Evolutionary conservation across 2,888 invertebrate genomes (phyloP).

Genomic region (Amorpha juglandis): DNA sequence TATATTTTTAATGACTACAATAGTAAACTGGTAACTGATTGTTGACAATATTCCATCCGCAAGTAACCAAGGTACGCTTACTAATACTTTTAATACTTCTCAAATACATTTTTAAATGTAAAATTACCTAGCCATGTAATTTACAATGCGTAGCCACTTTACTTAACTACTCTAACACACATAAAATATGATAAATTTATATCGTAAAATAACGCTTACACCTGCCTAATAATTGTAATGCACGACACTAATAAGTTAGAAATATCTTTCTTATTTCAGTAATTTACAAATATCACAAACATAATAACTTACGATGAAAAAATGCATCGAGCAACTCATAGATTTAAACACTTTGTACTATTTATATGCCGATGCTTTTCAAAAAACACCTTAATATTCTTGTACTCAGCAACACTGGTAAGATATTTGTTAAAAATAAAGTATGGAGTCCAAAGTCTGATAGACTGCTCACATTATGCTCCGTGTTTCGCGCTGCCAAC

Average conservation of each 20-base stretch:
- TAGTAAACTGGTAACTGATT: background rate
- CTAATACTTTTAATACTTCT: background rate
- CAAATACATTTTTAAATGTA: conserved; percentile 3
- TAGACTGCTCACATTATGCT: conserved; percentile 14
- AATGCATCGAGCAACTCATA: conserved; percentile 5
- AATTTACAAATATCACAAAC: conserved; percentile 13
- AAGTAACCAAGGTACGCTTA: background rate
- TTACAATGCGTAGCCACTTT: background rate
- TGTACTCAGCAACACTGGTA: background rate
- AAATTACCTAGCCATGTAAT: conserved; percentile 3
- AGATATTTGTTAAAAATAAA: conserved; percentile 13
- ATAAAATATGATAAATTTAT: background rate
- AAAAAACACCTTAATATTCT: background rate
- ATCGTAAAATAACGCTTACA: background rate
- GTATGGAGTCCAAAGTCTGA: background rate
- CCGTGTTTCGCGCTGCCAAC: conserved; percentile 38
- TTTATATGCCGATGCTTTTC: background rate
- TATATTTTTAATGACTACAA: background rate
- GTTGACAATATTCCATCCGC: background rate
- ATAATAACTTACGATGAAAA: conserved; percentile 1
- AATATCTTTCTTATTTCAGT: background rate
- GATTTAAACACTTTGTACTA: conserved; percentile 8
- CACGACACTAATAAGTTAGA: background rate
- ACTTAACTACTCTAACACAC: background rate
- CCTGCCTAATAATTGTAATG: background rate